These are phyloP conservation scores for Agraylea sexmaculata DNA, from an alignment of 1,140 invertebrate genomes.

Conservation along the genomic window DNA sequence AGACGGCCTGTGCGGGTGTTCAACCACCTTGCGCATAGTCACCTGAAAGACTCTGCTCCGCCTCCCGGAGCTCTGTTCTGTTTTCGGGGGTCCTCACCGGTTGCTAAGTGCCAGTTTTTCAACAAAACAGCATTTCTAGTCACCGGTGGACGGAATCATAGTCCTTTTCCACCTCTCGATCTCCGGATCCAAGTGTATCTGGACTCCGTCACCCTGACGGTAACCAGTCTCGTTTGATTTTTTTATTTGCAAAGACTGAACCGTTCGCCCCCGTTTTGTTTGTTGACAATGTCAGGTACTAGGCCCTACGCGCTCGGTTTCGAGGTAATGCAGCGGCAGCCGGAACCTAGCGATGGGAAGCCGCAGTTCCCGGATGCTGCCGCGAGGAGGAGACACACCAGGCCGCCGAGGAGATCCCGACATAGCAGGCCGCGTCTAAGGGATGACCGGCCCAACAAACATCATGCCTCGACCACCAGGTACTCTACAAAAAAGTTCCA, in stretches of 20 bases:
- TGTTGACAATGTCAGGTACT: constrained; percentile 18
- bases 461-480: constrained; percentile 5
- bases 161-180: neutral
- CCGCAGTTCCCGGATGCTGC: constrained; percentile 17
- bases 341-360: constrained; percentile 17
- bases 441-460: constrained; percentile 11
- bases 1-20: no score
- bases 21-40: no score
- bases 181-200: constrained; percentile 1
- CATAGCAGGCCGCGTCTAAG: constrained; percentile 9
- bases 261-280: constrained; percentile 13
- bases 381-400: neutral
- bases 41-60: no score
- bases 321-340: constrained; percentile 18
- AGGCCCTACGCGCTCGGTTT: constrained; percentile 18
- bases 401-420: neutral
- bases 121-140: constrained; percentile 18
- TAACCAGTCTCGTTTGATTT: constrained; percentile 2
- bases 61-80: no score
- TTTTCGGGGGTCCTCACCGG: constrained; percentile 12
- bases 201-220: neutral
- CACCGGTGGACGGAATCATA: constrained; percentile 6
- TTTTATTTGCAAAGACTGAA: neutral
- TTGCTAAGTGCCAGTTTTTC: constrained; percentile 19
- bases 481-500: constrained; percentile 4